Conservation (phyloP, 2,888 invertebrate genomes). For the Marronus borbonicus region DNA sequence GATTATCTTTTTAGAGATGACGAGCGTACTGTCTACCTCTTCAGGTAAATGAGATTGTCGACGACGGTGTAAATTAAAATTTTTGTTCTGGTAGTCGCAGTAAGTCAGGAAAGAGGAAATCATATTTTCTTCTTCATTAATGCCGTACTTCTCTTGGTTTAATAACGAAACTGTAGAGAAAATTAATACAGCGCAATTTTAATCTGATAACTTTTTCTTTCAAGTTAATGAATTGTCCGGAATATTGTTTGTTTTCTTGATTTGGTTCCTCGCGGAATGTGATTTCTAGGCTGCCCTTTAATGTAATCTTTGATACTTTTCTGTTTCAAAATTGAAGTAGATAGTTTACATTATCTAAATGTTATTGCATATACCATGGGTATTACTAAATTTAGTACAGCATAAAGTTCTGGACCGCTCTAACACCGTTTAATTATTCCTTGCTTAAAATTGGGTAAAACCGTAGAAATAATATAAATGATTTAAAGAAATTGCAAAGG, state of each 20-base stretch:
- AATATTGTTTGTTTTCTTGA: not conserved
- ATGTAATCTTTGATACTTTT: too few relatives aligned
- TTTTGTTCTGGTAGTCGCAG: not conserved
- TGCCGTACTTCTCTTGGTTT: not conserved
- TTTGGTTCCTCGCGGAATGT: too few relatives aligned
- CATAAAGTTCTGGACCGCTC: too few relatives aligned
- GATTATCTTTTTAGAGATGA: slow-evolving; percentile 31
- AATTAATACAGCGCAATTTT: not conserved
- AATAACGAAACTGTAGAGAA: not conserved
- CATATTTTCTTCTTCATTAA: slow-evolving; percentile 17
- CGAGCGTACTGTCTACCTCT: slow-evolving; percentile 10
- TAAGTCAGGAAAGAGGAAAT: not conserved
- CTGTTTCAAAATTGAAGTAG: too few relatives aligned
- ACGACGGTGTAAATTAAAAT: slow-evolving; percentile 30
- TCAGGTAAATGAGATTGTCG: slow-evolving; percentile 1
- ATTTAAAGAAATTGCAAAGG: too few relatives aligned
- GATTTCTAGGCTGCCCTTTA: too few relatives aligned
- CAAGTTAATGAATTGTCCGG: not conserved
- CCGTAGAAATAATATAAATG: too few relatives aligned
- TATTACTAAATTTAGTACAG: too few relatives aligned
- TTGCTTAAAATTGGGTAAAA: too few relatives aligned
- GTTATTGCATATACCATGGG: too few relatives aligned
- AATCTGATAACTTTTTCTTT: not conserved
- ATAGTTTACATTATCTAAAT: too few relatives aligned
- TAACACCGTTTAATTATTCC: too few relatives aligned